These are phyloP conservation scores for Vimba vimba DNA, from an alignment of 2,113 vertebrate species.

Conservation along the genomic window DNA sequence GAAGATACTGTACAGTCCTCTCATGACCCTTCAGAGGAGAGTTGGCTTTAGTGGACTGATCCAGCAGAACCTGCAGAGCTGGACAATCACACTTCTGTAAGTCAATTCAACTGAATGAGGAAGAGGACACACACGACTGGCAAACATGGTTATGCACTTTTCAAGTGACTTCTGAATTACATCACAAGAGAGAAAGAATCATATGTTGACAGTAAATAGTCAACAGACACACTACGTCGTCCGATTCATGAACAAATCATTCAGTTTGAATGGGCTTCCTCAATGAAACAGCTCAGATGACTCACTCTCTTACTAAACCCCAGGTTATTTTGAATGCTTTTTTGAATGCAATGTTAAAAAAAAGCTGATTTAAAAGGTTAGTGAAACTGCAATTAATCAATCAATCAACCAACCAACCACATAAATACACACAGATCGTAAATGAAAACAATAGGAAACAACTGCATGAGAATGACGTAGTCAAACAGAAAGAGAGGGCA, in stretches of 20 bases:
- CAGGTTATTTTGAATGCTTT: too few relatives aligned
- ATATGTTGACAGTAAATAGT: background rate
- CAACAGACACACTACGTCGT: background rate
- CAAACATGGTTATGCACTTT: background rate
- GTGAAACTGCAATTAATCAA: background rate
- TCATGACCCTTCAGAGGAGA: slow-evolving; percentile 97
- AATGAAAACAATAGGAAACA: background rate
- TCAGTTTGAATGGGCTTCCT: background rate
- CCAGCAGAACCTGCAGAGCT: slow-evolving; percentile 95
- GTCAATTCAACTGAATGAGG: background rate
- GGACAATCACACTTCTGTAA: slow-evolving; percentile 47
- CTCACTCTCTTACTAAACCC: too few relatives aligned
- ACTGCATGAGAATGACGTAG: too few relatives aligned
- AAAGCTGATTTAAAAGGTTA: background rate
- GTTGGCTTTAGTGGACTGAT: slow-evolving; percentile 98
- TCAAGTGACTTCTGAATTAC: background rate
- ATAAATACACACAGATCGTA: background rate
- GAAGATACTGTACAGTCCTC: slow-evolving; percentile 96
- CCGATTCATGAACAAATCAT: background rate
- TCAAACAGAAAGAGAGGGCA: background rate
- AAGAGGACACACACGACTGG: background rate
- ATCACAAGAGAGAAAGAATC: background rate
- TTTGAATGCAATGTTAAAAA: background rate
- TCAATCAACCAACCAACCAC: background rate
- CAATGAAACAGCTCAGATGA: background rate